A percentile compares a stretch with the other conserved stretches of the same genome.
phyloP scores from a whole-genome alignment of 2,113 vertebrate species.

The Gobiocypris rarus region DNA sequence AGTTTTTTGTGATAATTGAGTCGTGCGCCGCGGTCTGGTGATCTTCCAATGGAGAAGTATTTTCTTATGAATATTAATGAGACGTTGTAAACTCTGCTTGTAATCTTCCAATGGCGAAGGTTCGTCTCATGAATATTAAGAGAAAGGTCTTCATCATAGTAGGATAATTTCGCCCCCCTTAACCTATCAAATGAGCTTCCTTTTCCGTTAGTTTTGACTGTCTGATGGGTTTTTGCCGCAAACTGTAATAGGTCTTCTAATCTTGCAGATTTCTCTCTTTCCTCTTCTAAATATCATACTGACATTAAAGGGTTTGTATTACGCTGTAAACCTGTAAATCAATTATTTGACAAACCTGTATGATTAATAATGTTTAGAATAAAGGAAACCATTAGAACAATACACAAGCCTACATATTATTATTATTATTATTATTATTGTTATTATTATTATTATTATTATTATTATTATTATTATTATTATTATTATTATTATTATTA shows the following conservation, averaged over 20 bases:
- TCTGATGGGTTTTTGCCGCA: background rate
- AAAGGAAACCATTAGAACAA: background rate
- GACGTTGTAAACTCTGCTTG: background rate
- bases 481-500: too few relatives aligned
- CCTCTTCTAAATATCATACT: background rate
- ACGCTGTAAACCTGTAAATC: background rate
- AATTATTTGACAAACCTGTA: background rate
- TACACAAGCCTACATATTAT: background rate
- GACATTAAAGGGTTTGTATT: background rate
- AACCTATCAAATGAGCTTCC: background rate
- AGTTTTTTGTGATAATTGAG: background rate
- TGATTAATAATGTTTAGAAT: background rate
- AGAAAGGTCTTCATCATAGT: background rate
- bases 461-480: too few relatives aligned
- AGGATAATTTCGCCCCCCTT: background rate
- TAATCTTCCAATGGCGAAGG: background rate
- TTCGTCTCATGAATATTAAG: slow-evolving; percentile 27
- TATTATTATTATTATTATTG: too few relatives aligned
- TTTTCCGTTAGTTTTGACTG: slow-evolving; percentile 1
- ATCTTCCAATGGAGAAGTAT: background rate
- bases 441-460: too few relatives aligned
- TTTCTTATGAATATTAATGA: slow-evolving; percentile 6
- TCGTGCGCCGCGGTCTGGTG: background rate
- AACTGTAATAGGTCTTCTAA: background rate
- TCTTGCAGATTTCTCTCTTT: background rate